Conservation (phyloP, 2,888 invertebrate species). For the Lottia gigantea region DNA sequence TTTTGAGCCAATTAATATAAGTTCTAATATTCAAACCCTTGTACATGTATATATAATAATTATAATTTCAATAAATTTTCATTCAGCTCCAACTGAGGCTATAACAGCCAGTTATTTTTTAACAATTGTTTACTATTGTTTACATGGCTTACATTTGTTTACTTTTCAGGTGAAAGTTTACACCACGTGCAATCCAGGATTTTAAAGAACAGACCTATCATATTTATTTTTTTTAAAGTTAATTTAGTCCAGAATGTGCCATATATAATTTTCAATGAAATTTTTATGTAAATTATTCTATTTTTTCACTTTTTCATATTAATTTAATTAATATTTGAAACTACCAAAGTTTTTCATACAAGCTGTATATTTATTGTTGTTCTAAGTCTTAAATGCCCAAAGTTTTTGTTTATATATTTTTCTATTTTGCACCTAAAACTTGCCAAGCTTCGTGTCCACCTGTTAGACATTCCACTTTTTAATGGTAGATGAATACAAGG, state of each 20-base stretch:
- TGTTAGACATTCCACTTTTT: no score
- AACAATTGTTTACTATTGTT: not conserved
- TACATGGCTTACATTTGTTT: not conserved
- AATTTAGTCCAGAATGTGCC: not conserved
- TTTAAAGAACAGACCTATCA: not conserved
- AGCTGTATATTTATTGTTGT: no score
- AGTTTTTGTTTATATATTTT: no score
- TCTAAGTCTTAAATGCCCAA: no score
- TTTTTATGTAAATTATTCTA: constrained; percentile 4
- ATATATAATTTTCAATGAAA: not conserved
- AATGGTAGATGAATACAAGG: no score
- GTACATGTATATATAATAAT: no score
- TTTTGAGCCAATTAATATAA: no score
- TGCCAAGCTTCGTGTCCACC: no score
- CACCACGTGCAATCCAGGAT: not conserved
- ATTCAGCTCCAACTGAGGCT: no score
- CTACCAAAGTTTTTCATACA: constrained; percentile 7
- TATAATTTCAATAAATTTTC: no score
- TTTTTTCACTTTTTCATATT: not conserved
- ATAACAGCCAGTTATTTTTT: not conserved
- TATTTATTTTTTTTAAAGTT: not conserved
- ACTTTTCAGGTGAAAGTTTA: not conserved
- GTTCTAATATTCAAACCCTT: no score
- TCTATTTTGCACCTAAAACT: no score
- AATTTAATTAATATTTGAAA: not conserved